Evolutionary conservation across 2,113 vertebrate genomes (phyloP), one percentile per base, ranked within the genome.

Genomic region (Trinectes maculatus): DNA sequence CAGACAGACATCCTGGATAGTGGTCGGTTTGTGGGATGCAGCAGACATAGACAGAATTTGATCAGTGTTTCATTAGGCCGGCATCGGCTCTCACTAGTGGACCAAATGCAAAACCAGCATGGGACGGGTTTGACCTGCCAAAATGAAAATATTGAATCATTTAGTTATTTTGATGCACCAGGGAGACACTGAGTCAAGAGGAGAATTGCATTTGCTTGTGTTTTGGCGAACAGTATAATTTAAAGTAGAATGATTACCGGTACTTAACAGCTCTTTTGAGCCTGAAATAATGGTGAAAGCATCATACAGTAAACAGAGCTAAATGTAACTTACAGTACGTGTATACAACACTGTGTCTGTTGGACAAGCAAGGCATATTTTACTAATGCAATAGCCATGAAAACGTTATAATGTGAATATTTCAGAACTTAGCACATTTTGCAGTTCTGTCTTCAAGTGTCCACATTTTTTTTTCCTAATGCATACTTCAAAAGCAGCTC

Each of bases 1-100:
- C 81, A 89, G 74, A 28, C 79, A 62, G 78, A 73, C 59, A 12
- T 74, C 40, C 63, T 64, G 74, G 76, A 74, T 21, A 31, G 55
- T 19, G 57, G 56, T 81, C 54, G 36, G 55, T 68, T 6, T 64
- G 63, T 26, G 66, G 65, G 71, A 71, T 49, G 47, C 70, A 77
- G 77, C 47, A 81, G 47, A 56, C 68, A 62, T 0, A 40, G 24
- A 55, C 65, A 59, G 13, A 55, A 54, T 55, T 13, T 65, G 63
- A 82, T 83, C 39, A 58, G 33, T 7, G 2, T 62, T 62, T 61
- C 28, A 55, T 56, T 26, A 60, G 53, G 56, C 60, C 47, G 67
- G 18, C 46, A 63, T 18, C 44, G 21, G 28, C 9, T 74, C 46
- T 47, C 5, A 34, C 77, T 51, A 75, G 16, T 55, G 21, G 5